These are phyloP conservation scores for Ophioninae sp. DNA, from an alignment of 2,888 invertebrate genomes.

Conservation along the genomic window DNA sequence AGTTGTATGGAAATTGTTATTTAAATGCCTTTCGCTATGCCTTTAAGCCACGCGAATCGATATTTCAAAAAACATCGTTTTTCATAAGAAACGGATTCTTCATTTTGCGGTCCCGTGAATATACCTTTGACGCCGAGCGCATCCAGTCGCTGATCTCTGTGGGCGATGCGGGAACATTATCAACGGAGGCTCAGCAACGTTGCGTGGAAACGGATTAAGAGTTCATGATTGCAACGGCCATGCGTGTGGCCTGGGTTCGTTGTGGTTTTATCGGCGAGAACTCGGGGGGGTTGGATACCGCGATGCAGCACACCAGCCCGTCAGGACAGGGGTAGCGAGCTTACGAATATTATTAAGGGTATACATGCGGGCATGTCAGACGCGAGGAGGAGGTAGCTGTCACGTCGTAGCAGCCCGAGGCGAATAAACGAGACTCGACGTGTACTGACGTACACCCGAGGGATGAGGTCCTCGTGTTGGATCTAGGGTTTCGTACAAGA, in stretches of 20 bases:
- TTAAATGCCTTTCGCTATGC: neutral
- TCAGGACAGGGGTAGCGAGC: conserved; percentile 1
- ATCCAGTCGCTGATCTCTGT: neutral
- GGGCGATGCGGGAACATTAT: neutral
- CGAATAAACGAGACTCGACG: conserved; percentile 61
- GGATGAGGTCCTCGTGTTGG: conserved; percentile 15
- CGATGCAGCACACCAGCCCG: neutral
- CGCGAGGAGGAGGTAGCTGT: conserved; percentile 42
- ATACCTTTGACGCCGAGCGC: neutral
- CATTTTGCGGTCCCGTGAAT: neutral
- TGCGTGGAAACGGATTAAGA: conserved; percentile 60
- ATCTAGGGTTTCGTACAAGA: conserved; percentile 2
- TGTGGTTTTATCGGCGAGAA: conserved; percentile 35
- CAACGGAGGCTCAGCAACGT: conserved; percentile 35
- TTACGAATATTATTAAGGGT: conserved; percentile 5
- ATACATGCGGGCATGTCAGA: neutral
- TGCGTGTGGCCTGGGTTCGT: conserved; percentile 30
- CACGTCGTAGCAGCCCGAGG: conserved; percentile 49
- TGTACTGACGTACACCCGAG: conserved; percentile 56
- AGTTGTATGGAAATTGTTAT: neutral
- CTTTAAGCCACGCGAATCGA: neutral
- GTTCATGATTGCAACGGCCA: conserved; percentile 42
- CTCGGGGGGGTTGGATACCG: neutral
- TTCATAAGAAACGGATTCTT: neutral
- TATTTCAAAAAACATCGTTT: neutral